These are phyloP conservation scores for Cassiopea xamachana DNA, from an alignment of 30 jellyfish, hydroid and myxozoan species.

Conservation along the genomic window DNA sequence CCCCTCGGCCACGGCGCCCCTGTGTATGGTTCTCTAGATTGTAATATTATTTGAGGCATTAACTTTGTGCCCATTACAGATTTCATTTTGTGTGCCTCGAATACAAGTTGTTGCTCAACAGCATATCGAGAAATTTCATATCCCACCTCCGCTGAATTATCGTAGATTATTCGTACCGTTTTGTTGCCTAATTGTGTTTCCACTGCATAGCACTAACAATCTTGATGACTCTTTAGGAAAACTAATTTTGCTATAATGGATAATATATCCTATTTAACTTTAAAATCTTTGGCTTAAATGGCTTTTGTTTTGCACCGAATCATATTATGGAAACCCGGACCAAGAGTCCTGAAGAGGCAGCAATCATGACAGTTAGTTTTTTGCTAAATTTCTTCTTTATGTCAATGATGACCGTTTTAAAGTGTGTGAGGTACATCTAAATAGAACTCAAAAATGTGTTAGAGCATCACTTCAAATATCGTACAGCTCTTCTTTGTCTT, in stretches of 20 bases:
- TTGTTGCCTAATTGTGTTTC: constrained; percentile 24
- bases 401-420: background rate
- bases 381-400: background rate
- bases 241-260: constrained; percentile 8
- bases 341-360: background rate
- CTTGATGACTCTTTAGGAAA: constrained; percentile 25
- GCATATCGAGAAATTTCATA: background rate
- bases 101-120: background rate
- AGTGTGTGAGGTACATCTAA: no score
- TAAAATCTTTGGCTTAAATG: background rate
- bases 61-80: background rate
- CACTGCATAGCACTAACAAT: background rate
- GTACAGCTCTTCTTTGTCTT: no score
- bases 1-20: no score
- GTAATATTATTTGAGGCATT: background rate
- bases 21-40: no score
- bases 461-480: no score
- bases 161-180: constrained; percentile 13
- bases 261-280: constrained; percentile 40
- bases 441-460: no score
- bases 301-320: background rate
- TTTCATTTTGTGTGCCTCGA: no score
- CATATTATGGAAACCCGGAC: constrained; percentile 5
- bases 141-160: constrained; percentile 14
- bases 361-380: background rate